phyloP scores from a whole-genome alignment of 2,888 invertebrate species.

The Drosophila yooni region DNA sequence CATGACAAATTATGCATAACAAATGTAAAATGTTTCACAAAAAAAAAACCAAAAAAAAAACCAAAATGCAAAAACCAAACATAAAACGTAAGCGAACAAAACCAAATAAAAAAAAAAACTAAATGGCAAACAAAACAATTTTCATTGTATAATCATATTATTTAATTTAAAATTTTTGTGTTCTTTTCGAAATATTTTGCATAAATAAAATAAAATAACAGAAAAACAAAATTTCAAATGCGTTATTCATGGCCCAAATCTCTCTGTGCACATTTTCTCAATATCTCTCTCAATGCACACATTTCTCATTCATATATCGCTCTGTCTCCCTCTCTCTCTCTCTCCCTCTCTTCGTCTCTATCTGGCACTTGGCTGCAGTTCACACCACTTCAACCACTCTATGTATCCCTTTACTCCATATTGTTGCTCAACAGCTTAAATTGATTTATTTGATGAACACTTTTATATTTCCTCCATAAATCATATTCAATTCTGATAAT shows the following conservation, averaged over 20 bases:
- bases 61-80: conserved; percentile 65
- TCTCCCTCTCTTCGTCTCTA: not conserved
- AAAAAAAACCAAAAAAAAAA: conserved; percentile 33
- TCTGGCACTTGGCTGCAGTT: not conserved
- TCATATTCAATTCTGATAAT: conserved; percentile 25
- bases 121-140: conserved; percentile 69
- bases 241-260: not conserved
- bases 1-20: conserved; percentile 51
- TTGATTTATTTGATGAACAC: conserved; percentile 52
- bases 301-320: not conserved
- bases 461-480: conserved; percentile 45
- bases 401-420: not conserved
- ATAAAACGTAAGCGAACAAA: conserved; percentile 65
- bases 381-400: not conserved
- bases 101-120: conserved; percentile 38
- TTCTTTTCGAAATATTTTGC: conserved; percentile 84
- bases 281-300: not conserved
- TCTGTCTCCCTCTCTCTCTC: not conserved
- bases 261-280: conserved; percentile 6
- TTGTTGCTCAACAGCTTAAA: conserved; percentile 35
- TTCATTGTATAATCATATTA: conserved; percentile 79
- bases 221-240: conserved; percentile 60
- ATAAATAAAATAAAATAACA: conserved; percentile 83
- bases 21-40: conserved; percentile 82
- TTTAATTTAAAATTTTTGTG: conserved; percentile 79